These are phyloP conservation scores for Myathropa florea DNA, from an alignment of 2,888 invertebrate genomes.

Conservation along the genomic window DNA sequence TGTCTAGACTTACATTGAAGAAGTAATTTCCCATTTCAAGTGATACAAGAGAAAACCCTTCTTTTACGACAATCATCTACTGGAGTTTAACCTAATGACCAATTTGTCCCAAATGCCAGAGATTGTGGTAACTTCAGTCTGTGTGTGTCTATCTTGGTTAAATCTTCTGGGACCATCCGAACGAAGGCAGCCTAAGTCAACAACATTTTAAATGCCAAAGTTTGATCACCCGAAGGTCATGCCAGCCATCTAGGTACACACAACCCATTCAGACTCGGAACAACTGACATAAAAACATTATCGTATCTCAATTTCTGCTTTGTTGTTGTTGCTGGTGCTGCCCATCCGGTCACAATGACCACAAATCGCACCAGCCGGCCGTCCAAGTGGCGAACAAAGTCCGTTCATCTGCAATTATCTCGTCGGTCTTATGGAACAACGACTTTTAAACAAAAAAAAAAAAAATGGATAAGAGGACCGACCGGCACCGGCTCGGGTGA, in stretches of 20 bases:
- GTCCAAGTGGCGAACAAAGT: slow-evolving; percentile 49
- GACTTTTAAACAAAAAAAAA: slow-evolving; percentile 49
- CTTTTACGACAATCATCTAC: not conserved
- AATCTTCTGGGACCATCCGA: not conserved
- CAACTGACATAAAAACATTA: slow-evolving; percentile 46
- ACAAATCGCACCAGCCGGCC: slow-evolving; percentile 29
- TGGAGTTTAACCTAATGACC: not conserved
- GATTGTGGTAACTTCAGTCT: not conserved
- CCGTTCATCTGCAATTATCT: slow-evolving; percentile 69
- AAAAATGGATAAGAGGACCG: slow-evolving; percentile 16
- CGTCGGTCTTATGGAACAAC: slow-evolving; percentile 68
- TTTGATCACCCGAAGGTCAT: slow-evolving; percentile 61
- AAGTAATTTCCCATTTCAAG: not conserved
- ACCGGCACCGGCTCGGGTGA: slow-evolving; percentile 60
- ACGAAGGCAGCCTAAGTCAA: slow-evolving; percentile 15
- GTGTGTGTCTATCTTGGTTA: not conserved
- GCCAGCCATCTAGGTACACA: slow-evolving; percentile 12
- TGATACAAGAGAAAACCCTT: not conserved
- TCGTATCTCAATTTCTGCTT: not conserved
- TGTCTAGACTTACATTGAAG: not conserved
- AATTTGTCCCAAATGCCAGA: not conserved
- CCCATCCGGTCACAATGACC: slow-evolving; percentile 58
- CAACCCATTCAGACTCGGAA: slow-evolving; percentile 12
- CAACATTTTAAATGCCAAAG: slow-evolving; percentile 55
- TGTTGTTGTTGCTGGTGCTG: not conserved